Evolutionary conservation across 2,888 invertebrate species (phyloP).

Genomic region (Rhodophaea formosa): DNA sequence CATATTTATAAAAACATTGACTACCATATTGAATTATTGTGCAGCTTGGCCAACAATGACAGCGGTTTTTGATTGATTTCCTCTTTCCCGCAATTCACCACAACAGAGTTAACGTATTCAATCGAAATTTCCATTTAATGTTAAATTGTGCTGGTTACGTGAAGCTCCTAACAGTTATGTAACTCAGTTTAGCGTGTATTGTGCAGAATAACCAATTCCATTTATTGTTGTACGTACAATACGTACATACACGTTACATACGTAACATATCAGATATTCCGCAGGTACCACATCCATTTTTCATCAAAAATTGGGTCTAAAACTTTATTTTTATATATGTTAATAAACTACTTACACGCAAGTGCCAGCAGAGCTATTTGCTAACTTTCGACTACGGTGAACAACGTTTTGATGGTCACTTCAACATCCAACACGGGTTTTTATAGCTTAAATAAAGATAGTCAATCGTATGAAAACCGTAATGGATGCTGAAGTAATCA

Average conservation of each 20-base stretch:
- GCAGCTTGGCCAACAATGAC: background rate
- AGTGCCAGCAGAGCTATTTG: no score
- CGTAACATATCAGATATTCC: background rate
- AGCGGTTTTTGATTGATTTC: background rate
- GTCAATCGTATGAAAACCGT: no score
- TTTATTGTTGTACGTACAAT: background rate
- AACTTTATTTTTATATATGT: background rate
- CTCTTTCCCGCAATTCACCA: slow-evolving; percentile 11
- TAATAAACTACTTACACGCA: no score
- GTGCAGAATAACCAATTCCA: slow-evolving; percentile 1
- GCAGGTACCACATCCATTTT: background rate
- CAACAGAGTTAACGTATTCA: slow-evolving; percentile 5
- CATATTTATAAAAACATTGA: no score
- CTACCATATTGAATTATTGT: background rate
- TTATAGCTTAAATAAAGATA: no score
- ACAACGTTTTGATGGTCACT: no score
- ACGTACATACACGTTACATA: background rate
- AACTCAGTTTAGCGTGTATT: background rate
- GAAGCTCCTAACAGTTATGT: background rate
- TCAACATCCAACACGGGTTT: no score
- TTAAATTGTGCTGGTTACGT: background rate
- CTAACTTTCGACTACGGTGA: no score
- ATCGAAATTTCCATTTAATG: slow-evolving; percentile 13
- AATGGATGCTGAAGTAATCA: no score
- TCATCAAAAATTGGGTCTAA: background rate